Conservation (phyloP, 2,797 vertebrate genomes). For the Enteromius treurensis region DNA sequence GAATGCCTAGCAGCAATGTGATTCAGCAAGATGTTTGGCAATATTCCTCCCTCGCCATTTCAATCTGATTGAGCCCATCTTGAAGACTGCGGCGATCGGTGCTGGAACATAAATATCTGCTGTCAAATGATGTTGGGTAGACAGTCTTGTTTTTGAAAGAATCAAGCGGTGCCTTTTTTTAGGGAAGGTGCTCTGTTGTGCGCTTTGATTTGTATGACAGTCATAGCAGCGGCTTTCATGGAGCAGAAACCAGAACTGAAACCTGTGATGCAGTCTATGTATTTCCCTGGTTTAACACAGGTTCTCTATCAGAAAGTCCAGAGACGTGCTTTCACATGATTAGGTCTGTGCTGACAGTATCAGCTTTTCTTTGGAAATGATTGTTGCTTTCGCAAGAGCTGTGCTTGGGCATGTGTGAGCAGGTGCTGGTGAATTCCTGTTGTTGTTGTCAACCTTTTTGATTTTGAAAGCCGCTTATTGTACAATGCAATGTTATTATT, state of each 20-base stretch:
- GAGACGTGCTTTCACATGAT: slow-evolving; percentile 17
- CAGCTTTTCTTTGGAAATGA: neutral
- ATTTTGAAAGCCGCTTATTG: neutral
- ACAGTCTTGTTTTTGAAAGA: neutral
- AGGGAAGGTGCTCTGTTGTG: neutral
- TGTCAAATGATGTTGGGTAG: neutral
- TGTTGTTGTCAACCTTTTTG: neutral
- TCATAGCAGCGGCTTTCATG: neutral
- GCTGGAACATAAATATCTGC: slow-evolving; percentile 4
- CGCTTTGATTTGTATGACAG: neutral
- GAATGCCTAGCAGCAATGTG: slow-evolving; percentile 1
- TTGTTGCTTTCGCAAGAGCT: slow-evolving; percentile 3
- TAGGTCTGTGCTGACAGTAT: neutral
- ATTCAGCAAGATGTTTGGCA: slow-evolving; percentile 8
- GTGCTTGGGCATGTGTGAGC: neutral
- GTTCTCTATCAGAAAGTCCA: neutral
- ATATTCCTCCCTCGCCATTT: neutral
- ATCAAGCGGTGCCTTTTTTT: neutral
- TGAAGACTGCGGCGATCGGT: neutral
- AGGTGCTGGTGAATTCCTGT: neutral
- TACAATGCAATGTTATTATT: neutral
- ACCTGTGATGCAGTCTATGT: neutral
- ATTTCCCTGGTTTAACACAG: neutral
- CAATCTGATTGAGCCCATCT: neutral
- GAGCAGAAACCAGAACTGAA: slow-evolving; percentile 11